Base-by-base conservation (phyloP, 1,140 invertebrate genomes). In the Pteromalus puparum region DNA sequence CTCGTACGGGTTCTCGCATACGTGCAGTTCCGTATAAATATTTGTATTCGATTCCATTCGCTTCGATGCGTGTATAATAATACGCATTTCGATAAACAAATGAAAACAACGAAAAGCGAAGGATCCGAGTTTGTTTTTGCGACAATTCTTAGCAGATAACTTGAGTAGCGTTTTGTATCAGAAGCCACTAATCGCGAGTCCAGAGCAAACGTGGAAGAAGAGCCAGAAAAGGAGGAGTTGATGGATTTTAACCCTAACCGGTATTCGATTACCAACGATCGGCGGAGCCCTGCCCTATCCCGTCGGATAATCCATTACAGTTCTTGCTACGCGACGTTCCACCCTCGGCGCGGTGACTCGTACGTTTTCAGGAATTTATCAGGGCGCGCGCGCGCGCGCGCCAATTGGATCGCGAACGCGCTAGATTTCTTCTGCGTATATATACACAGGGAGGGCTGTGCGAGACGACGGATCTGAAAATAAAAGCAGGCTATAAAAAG, bases 191-290 rank as follows among this genome's bases (percentile, higher is more conserved):
- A 70, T 70, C 24, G 68, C 24, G 10, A 74, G 18, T 74, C 34
- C 3, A 74, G 30, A 74, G 72, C 21, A 42, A 74, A 61, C 30
- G 38, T 38, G 18, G 28, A 70, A 74, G 34, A 38, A 42, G 21
- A 74, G 34, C 3, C 28, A n/a, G 76, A 83, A 84, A 87, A 87
- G 87, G 88, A 90, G 85, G 87, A 89, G 87, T 90, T 89, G 90
- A 91, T 91, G 87, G 90, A 89, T 91, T 91, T 90, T 90, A 91
- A 91, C 89, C 89, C 90, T 89, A 89, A 90, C 89, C 89, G 89
- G 88, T 91, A 91, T 91, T 91, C 90, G 88, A 91, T 91, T 91
- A 91, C 89, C 88, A 70, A 12, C 28, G 88, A 91, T 90, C 83
- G 86, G 86, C 83, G 86, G 86, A 75, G 83, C 30, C 7, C 9